Percentiles rank a stretch among this genome's conserved stretches.
Conservation (phyloP, 2,113 vertebrate genomes). For the Pungitius pungitius region DNA sequence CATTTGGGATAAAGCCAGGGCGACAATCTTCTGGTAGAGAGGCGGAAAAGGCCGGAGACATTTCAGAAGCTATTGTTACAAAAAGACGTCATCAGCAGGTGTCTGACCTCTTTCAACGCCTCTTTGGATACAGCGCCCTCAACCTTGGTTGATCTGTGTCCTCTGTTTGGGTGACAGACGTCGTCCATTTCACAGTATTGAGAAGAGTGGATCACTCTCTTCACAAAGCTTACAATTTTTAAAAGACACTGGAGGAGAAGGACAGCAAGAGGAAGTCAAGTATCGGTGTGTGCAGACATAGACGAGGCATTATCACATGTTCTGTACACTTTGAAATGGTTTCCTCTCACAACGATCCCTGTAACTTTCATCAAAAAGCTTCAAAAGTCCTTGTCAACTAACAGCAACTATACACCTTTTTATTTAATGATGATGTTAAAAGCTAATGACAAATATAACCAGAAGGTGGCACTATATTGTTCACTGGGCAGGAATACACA, state of each 20-base stretch:
- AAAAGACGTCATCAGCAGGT: slow-evolving; percentile 89
- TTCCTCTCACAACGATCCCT: slow-evolving; percentile 15
- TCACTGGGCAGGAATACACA: background rate
- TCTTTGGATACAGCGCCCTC: background rate
- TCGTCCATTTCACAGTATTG: slow-evolving; percentile 88
- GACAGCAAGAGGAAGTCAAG: slow-evolving; percentile 83
- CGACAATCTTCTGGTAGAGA: slow-evolving; percentile 33
- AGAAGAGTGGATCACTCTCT: slow-evolving; percentile 82
- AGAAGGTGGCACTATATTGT: slow-evolving; percentile 24
- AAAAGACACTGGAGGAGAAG: slow-evolving; percentile 82
- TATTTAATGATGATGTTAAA: background rate
- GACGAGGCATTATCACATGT: background rate
- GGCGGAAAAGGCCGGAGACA: slow-evolving; percentile 85
- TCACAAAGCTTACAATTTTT: slow-evolving; percentile 76
- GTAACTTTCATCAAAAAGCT: slow-evolving; percentile 6
- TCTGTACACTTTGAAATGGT: background rate
- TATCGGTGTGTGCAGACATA: slow-evolving; percentile 44
- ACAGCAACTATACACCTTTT: background rate
- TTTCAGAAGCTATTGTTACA: slow-evolving; percentile 90
- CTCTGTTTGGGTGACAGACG: slow-evolving; percentile 89
- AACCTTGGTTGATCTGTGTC: slow-evolving; percentile 48
- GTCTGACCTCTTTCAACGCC: background rate
- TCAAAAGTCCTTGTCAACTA: background rate
- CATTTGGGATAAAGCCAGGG: slow-evolving; percentile 67
- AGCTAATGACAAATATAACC: background rate